A percentile compares a stretch with the other conserved stretches of the same genome.
These are phyloP conservation scores for Montipora capricornis DNA, from an alignment of 64 coral and sea anemone species.

Conservation along the genomic window DNA sequence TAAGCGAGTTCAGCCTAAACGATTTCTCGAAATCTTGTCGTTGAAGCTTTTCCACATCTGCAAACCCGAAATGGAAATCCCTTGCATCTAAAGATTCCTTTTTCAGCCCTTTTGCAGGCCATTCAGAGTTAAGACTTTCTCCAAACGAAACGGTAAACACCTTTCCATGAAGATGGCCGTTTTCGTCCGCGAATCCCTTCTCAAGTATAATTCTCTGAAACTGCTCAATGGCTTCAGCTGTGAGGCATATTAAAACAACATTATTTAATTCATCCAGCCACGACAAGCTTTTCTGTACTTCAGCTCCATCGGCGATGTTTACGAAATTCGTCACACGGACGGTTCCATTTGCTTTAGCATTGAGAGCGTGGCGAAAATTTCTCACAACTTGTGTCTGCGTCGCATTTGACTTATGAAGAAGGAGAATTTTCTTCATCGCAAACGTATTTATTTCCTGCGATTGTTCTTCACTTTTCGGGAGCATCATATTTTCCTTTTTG, in stretches of 20 bases:
- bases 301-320: slow-evolving; percentile 56
- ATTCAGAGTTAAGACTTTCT: slow-evolving; percentile 36
- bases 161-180: slow-evolving; percentile 73
- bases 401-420: slow-evolving; percentile 62
- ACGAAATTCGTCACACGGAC: slow-evolving; percentile 65
- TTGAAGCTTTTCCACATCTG: slow-evolving; percentile 48
- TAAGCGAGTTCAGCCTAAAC: slow-evolving; percentile 67
- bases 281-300: slow-evolving; percentile 27
- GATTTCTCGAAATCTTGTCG: slow-evolving; percentile 64
- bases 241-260: slow-evolving; percentile 72
- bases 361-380: slow-evolving; percentile 70
- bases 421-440: slow-evolving; percentile 13
- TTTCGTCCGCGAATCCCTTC: slow-evolving; percentile 58
- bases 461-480: no score
- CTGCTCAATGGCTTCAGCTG: slow-evolving; percentile 56
- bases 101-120: slow-evolving; percentile 48
- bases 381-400: slow-evolving; percentile 43
- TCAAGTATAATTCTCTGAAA: slow-evolving; percentile 45
- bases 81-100: no score
- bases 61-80: slow-evolving; percentile 48
- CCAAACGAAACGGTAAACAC: slow-evolving; percentile 84
- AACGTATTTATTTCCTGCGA: slow-evolving; percentile 17
- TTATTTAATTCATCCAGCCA: slow-evolving; percentile 80
- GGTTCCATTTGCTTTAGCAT: not conserved
- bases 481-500: no score